Percentiles rank a stretch among this genome's conserved stretches.
These are phyloP conservation scores for Pterophyllum scalare DNA, from an alignment of 2,113 vertebrate species.

Conservation along the genomic window DNA sequence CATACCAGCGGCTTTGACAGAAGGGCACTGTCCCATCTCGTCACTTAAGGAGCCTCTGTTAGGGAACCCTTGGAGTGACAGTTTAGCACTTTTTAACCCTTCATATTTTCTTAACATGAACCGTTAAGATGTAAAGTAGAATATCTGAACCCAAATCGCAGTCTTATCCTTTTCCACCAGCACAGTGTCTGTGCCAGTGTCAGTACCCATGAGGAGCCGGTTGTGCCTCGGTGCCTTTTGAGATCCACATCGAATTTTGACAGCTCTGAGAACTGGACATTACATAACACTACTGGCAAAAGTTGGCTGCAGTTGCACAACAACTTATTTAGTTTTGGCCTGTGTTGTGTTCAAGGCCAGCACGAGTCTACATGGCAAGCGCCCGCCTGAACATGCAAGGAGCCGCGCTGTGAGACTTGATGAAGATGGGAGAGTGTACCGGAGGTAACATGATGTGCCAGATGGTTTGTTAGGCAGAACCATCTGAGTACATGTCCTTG, in stretches of 20 bases:
- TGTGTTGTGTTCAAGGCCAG: not conserved
- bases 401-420: not conserved
- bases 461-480: not conserved
- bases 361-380: not conserved
- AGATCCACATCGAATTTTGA: not conserved
- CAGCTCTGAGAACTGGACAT: not conserved
- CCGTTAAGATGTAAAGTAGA: too few relatives aligned
- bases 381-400: not conserved
- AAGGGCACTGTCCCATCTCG: not conserved
- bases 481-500: not conserved
- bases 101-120: not conserved
- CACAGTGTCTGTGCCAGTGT: not conserved
- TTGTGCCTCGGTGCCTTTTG: not conserved
- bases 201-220: not conserved
- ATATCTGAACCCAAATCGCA: not conserved
- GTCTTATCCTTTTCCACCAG: not conserved
- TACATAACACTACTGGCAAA: not conserved
- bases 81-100: not conserved
- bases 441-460: not conserved
- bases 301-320: not conserved
- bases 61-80: not conserved
- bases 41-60: not conserved
- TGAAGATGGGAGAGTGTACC: not conserved
- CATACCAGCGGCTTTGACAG: not conserved
- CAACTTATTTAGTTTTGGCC: not conserved